Base-by-base conservation (phyloP, 2,888 invertebrate genomes). In the Achlya flavicornis region DNA sequence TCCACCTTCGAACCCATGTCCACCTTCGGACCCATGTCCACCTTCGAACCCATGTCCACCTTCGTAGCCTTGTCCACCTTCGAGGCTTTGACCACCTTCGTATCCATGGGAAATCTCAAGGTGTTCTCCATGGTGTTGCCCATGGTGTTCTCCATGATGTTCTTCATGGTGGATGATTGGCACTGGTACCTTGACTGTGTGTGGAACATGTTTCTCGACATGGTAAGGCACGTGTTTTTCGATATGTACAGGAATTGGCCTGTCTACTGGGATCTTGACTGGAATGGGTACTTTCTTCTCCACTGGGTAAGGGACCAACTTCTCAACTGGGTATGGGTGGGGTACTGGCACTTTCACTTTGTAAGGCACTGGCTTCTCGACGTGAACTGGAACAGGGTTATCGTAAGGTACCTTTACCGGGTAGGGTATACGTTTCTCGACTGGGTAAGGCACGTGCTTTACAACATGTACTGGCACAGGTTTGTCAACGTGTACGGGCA, bases 291-390 rank as follows among this genome's bases (percentile, higher is more conserved):
- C 95, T 63, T 88, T 95, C 95, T 90, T 95, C 81, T 96, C 96
- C 0, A 96, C 96, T 14, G 95, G 95, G 80, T 95, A 95, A 0
- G 95, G 96, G 53, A 96, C 93, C 48, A 95, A 93, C 79, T 95
- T 95, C 77, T 95, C 95, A 0, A 96, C 95, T 26, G 95, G 96
- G 85, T 96, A 96, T 33, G 96, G 96, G 10, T 94, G 95, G 16
- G 96, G 96, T 48, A 96, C 95, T 11, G 95, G 96, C 35, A 97
- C 96, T 82, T 97, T 97, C 7, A 97, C 96, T 61, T 94, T 94
- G 76, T 96, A 95, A 38, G 97, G 97, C 71, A 97, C 96, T 53
- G 96, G 96, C 83, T 97, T 97, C 69, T 97, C 97, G 3, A 97
- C 97, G 68, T 96, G 96, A 16, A 96, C 96, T 8, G 96, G 96